phyloP scores from a whole-genome alignment of 2,113 vertebrate species.

The Ageneiosus marmoratus region DNA sequence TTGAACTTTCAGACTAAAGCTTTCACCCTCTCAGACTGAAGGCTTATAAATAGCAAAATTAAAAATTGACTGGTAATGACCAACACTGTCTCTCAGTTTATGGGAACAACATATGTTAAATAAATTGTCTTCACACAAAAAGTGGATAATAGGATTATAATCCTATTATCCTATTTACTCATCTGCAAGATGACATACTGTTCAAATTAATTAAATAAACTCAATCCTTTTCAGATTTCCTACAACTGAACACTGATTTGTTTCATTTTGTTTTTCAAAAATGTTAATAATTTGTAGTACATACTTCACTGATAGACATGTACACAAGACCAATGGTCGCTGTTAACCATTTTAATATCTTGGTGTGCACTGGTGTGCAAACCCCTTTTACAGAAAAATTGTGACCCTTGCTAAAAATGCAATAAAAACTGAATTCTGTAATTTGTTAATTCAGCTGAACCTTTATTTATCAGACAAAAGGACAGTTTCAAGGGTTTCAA shows the following conservation, averaged over 20 bases:
- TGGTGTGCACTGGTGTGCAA: neutral
- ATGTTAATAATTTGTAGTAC: neutral
- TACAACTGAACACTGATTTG: neutral
- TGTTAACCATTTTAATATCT: constrained; percentile 5
- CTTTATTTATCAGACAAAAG: too few relatives aligned
- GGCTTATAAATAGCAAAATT: constrained; percentile 1
- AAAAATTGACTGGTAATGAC: constrained; percentile 23
- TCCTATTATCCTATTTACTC: neutral
- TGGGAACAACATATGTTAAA: neutral
- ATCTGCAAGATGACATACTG: neutral
- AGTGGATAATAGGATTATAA: neutral
- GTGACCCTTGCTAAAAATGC: too few relatives aligned
- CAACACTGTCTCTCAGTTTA: constrained; percentile 10
- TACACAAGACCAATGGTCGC: neutral
- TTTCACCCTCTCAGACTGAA: neutral
- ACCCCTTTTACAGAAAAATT: too few relatives aligned
- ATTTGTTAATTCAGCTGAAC: too few relatives aligned
- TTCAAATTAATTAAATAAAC: constrained; percentile 20
- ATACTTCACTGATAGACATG: constrained; percentile 27
- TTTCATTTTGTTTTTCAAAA: neutral
- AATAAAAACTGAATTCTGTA: too few relatives aligned
- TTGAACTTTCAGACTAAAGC: neutral
- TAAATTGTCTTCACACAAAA: neutral
- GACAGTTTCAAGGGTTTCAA: too few relatives aligned
- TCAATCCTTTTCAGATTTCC: constrained; percentile 3